These are phyloP conservation scores for Lutraria rhynchaena DNA, from an alignment of 1,140 invertebrate genomes.

Conservation along the genomic window DNA sequence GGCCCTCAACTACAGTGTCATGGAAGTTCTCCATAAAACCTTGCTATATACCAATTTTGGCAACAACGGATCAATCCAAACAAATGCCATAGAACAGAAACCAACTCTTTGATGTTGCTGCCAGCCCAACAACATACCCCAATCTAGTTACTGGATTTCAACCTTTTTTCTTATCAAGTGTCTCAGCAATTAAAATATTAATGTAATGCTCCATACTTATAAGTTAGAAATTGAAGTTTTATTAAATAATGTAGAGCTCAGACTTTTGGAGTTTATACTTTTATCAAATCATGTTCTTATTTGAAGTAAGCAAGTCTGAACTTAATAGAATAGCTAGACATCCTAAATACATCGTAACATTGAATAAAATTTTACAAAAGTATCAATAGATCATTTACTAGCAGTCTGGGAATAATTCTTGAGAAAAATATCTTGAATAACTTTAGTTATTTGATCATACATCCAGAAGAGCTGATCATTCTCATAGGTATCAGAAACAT, in stretches of 20 bases:
- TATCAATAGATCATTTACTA: slow-evolving; percentile 1
- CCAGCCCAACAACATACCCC: too few species aligned
- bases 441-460: background rate
- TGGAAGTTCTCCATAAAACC: too few species aligned
- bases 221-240: background rate
- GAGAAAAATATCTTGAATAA: slow-evolving; percentile 4
- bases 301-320: background rate
- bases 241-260: background rate
- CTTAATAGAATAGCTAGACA: background rate
- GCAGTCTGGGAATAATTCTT: slow-evolving; percentile 9
- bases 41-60: too few species aligned
- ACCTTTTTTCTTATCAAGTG: too few species aligned
- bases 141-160: too few species aligned
- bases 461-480: background rate
- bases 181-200: too few species aligned
- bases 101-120: too few species aligned
- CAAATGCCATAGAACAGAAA: too few species aligned
- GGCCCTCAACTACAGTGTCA: too few species aligned
- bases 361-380: background rate
- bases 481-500: background rate
- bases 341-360: background rate
- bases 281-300: background rate
- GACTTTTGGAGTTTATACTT: background rate
- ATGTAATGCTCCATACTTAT: too few species aligned
- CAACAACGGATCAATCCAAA: too few species aligned